Evolutionary conservation across 2,888 invertebrate species (phyloP), one percentile per base, ranked within the genome.

Genomic region (Apodemia hepburni): DNA sequence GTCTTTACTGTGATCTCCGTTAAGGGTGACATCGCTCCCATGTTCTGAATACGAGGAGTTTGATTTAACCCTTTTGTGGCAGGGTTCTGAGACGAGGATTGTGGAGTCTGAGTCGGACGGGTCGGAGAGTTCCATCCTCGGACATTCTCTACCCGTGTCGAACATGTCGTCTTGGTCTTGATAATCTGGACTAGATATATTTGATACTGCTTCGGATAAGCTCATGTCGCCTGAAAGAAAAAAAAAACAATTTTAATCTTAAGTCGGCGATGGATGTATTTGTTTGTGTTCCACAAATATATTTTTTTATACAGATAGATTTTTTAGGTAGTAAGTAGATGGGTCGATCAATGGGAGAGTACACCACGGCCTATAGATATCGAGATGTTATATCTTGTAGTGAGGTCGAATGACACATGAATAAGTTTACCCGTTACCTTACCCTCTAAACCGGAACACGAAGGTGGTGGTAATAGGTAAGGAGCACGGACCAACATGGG

Each of bases 31-130:
- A 73, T 96, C 96, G 76, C 93, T 93, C 35, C 93, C 93, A 68
- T 89, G 89, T 45, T 91, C 92, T 70, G 90, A 89, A 65, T 91
- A 88, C 0, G 84, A 79, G 1, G 89, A 83, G 71, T 85, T 87
- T 1, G 89, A 86, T 70, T 92, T 92, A 65, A 85, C 88, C 9
- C 89, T 84, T 64, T 89, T 93, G 79, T 94, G 94, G 64, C 93
- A 93, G 59, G 96, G 95, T 80, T 96, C 96, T 64, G 96, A 97
- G 65, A 96, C 97, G 62, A 97, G 92, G 72, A 97, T 95, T 60
- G 97, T 97, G 68, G 97, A 97, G 84, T 97, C 97, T 73, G 97
- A 97, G 90, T 97, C 97, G 82, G 96, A 97, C 60, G 96, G 96
- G 90, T 97, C 97, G 79, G 97, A 97, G 73, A 97, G 93, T 80